Evolutionary conservation across 2,888 invertebrate genomes (phyloP), one percentile per base, ranked within the genome.

Genomic region (Clostera curtula): DNA sequence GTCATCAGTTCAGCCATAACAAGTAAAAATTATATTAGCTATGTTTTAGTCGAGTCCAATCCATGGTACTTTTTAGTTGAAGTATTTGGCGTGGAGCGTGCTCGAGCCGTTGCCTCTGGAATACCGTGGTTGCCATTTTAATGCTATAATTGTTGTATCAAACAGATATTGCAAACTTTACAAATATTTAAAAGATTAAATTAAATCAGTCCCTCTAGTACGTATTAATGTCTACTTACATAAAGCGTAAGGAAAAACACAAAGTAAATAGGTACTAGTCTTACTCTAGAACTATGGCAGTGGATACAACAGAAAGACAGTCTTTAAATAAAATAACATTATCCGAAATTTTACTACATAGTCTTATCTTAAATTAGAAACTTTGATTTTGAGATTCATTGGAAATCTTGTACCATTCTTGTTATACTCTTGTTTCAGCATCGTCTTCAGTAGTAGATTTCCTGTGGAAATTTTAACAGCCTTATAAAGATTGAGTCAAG

Each of bases 391-490:
- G 82, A 83, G 82, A 82, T 74, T 79, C 80, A 79, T 74, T 80
- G 80, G 82, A 80, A 77, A 80, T 67, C 76, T 79, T 80, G 75
- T 77, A 76, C 71, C 73, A 65, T 56, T 46, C 24, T 55, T 43
- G 47, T 67, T 59, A 85, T 29, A 85, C 85, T 69, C 83, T 72
- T 25, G 84, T 84, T 47, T 85, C 84, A 2, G 83, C 82, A 38
- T 85, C 84, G 47, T 84, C 83, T 68, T 84, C 85, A 76, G 80
- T 84, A 79, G 82, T 82, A 80, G 84, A 84, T 77, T 85, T 84
- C 83, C 84, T 84, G 63, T 27, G 64, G 68, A n/a, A n/a, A n/a
- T n/a, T n/a, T n/a, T n/a, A n/a, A n/a, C n/a, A n/a, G n/a, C n/a
- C n/a, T n/a, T n/a, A n/a, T n/a, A n/a, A n/a, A n/a, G n/a, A n/a